Percentiles rank a stretch among this genome's conserved stretches.
These are phyloP conservation scores for Sebastes vulpes DNA, from an alignment of 2,797 vertebrate genomes.

Conservation along the genomic window DNA sequence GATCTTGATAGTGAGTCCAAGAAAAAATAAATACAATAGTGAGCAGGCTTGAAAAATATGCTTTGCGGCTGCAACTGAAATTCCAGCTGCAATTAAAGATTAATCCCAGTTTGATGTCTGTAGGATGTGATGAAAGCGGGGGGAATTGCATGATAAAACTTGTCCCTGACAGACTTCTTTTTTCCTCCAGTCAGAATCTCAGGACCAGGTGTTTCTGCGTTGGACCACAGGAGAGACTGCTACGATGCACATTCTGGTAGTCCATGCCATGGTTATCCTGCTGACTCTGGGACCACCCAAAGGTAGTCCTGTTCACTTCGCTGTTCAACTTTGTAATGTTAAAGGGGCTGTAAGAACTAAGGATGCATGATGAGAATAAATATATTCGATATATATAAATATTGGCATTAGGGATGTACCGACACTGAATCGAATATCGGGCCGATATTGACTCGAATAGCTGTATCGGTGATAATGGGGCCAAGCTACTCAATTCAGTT, in stretches of 20 bases:
- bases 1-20: neutral
- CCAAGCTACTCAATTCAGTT: no score
- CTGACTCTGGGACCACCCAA: slow-evolving; percentile 85
- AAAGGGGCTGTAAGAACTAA: neutral
- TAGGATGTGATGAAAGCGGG: rapidly evolving
- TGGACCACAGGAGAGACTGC: slow-evolving; percentile 97
- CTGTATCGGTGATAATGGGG: no score
- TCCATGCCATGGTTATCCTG: slow-evolving; percentile 98
- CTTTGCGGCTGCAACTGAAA: neutral
- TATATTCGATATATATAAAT: neutral
- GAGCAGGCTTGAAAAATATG: neutral
- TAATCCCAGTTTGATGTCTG: neutral
- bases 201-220: slow-evolving; percentile 98
- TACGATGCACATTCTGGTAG: slow-evolving; percentile 99
- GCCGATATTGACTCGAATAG: no score
- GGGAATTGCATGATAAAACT: neutral
- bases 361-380: neutral
- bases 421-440: no score
- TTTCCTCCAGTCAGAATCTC: slow-evolving; percentile 92
- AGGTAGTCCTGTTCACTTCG: slow-evolving; percentile 53
- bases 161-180: neutral
- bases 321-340: neutral
- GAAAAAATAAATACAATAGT: neutral
- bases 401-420: neutral
- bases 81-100: neutral